These are phyloP conservation scores for Dendroctonus ponderosae DNA, from an alignment of 1,140 invertebrate genomes.

Conservation along the genomic window DNA sequence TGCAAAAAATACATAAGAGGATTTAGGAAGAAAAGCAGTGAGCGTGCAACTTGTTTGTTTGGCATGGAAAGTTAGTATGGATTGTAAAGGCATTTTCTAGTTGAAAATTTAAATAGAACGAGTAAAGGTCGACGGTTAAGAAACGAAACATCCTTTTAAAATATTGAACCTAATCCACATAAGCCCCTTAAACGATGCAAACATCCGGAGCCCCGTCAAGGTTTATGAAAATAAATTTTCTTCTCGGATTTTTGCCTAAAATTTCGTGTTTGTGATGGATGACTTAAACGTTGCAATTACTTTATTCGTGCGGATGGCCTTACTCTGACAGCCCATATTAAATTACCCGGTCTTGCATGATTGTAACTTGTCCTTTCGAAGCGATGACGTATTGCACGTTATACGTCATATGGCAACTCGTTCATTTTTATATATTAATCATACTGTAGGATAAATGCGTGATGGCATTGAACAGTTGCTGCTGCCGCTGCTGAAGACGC, in stretches of 20 bases:
- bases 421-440: conserved; percentile 24
- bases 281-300: conserved; percentile 25
- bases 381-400: conserved; percentile 19
- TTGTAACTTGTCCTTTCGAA: conserved; percentile 16
- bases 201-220: conserved; percentile 14
- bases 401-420: conserved; percentile 17
- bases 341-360: conserved; percentile 16
- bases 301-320: conserved; percentile 23
- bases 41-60: too few species aligned
- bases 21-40: too few species aligned
- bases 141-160: conserved; percentile 12
- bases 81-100: too few species aligned
- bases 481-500: too few species aligned
- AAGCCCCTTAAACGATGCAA: conserved; percentile 23
- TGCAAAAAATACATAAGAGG: too few species aligned
- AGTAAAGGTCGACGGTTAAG: too few species aligned
- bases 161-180: conserved; percentile 20
- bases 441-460: conserved; percentile 13
- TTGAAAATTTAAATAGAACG: too few species aligned
- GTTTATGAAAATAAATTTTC: conserved; percentile 25
- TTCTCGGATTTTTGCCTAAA: conserved; percentile 19
- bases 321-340: conserved; percentile 18
- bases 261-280: conserved; percentile 19
- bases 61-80: too few species aligned
- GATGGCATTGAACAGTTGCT: neutral